These are phyloP conservation scores for Tenebrosternarchus preto DNA, from an alignment of 2,113 vertebrate species.

Conservation along the genomic window DNA sequence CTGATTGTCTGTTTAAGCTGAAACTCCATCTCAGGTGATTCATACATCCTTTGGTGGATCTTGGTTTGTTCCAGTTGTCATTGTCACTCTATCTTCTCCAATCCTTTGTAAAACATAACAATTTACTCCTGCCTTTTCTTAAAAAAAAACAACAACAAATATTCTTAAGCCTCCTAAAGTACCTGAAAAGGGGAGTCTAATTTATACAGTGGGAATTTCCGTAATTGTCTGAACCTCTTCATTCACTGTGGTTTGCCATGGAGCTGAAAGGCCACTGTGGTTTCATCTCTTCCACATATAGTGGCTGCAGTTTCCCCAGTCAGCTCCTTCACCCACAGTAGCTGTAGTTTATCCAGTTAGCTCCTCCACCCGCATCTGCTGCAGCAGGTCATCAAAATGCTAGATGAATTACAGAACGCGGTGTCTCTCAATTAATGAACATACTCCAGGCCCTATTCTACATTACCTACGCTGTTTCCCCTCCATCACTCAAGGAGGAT, in stretches of 20 bases:
- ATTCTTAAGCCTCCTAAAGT: background rate
- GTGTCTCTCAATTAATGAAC: slow-evolving; percentile 54
- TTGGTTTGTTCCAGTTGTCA: no score
- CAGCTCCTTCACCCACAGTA: no score
- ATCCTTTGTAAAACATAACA: no score
- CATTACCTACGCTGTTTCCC: slow-evolving; percentile 27
- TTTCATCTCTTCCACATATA: no score
- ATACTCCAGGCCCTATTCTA: slow-evolving; percentile 49
- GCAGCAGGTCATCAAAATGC: slow-evolving; percentile 38
- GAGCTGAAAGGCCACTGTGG: background rate
- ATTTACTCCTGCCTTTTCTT: background rate
- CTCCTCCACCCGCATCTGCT: no score
- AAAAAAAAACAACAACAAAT: no score
- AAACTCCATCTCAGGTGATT: no score
- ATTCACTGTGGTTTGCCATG: slow-evolving; percentile 1
- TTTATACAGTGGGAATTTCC: background rate
- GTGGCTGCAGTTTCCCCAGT: no score
- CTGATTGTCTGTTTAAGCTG: no score
- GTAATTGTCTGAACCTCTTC: background rate
- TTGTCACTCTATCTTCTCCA: no score
- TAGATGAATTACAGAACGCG: slow-evolving; percentile 45
- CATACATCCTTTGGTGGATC: no score
- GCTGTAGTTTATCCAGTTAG: no score
- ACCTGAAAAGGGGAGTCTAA: background rate
- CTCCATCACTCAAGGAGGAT: slow-evolving; percentile 46